Conservation (phyloP, 2,113 vertebrate species). For the Epinephelus fuscoguttatus region DNA sequence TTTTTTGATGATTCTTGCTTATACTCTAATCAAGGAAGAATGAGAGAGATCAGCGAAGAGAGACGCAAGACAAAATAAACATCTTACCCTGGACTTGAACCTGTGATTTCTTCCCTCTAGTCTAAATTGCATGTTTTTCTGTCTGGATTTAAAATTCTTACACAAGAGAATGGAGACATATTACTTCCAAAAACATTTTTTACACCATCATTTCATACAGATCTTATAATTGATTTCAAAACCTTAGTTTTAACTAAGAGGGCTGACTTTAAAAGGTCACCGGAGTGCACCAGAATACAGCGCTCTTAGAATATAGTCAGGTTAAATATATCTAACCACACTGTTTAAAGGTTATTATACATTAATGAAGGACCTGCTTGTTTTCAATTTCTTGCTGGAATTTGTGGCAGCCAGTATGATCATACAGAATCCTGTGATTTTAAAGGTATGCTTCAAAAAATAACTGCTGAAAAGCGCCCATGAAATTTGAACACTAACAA, state of each 20-base stretch:
- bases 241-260: conserved; percentile 13
- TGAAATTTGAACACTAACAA: conserved; percentile 66
- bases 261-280: conserved; percentile 24
- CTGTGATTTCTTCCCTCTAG: neutral
- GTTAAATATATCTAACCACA: conserved; percentile 39
- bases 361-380: conserved; percentile 55
- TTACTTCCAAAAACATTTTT: conserved; percentile 14
- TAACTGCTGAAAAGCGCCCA: conserved; percentile 50
- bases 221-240: conserved; percentile 4
- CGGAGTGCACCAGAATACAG: neutral
- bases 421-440: conserved; percentile 64
- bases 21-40: conserved; percentile 18
- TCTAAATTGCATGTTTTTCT: neutral
- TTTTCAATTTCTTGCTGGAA: conserved; percentile 51
- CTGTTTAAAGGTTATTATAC: conserved; percentile 44
- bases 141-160: neutral
- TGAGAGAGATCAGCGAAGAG: neutral
- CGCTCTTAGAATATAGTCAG: conserved; percentile 28
- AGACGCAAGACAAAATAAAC: conserved; percentile 8
- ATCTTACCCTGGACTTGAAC: neutral
- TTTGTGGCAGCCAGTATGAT: conserved; percentile 46
- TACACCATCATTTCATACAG: neutral
- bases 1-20: conserved; percentile 18
- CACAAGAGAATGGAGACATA: neutral
- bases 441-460: conserved; percentile 60